phyloP scores from a whole-genome alignment of 2,113 vertebrate species.

The Toxostoma redivivum region DNA sequence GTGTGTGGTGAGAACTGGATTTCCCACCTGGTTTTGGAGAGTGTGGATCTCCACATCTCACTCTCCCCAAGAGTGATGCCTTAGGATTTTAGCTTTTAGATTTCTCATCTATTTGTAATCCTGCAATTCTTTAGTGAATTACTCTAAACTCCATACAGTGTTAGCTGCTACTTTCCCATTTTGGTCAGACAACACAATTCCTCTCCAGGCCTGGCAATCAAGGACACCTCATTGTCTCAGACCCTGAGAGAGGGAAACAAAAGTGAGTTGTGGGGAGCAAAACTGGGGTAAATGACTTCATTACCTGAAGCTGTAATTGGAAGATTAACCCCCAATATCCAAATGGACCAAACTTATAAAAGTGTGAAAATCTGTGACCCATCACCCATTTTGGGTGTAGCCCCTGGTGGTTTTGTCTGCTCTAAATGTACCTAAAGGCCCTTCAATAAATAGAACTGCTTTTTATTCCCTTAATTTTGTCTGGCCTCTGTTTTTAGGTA shows the following conservation, averaged over 20 bases:
- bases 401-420: background rate
- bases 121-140: background rate
- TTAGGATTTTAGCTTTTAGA: background rate
- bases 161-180: background rate
- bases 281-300: background rate
- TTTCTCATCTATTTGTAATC: background rate
- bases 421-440: background rate
- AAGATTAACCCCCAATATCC: background rate
- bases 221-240: background rate
- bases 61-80: accelerated
- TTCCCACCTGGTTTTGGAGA: background rate
- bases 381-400: background rate
- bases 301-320: background rate
- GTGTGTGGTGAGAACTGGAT: background rate
- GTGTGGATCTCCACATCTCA: accelerated
- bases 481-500: background rate
- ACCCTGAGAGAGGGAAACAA: background rate
- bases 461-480: background rate
- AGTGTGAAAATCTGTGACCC: background rate
- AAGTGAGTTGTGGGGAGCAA: background rate
- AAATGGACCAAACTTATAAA: background rate
- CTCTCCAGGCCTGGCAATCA: background rate
- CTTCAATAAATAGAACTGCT: background rate
- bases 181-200: background rate
- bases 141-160: background rate